Evolutionary conservation across 1,140 invertebrate species (phyloP).

Genomic region (Cheumatopsyche charites): DNA sequence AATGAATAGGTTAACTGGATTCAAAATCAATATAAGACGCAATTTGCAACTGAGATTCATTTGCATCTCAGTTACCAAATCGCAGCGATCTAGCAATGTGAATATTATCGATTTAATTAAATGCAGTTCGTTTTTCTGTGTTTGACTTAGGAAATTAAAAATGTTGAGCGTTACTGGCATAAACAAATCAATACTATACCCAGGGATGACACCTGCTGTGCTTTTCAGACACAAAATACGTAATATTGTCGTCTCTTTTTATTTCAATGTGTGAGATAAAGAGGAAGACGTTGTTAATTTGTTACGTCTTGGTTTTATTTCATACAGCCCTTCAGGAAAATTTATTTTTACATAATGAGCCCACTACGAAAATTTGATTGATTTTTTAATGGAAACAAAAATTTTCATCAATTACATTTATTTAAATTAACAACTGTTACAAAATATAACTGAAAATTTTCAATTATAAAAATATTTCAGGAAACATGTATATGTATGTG

Average conservation of each 20-base stretch:
- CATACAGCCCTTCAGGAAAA: neutral
- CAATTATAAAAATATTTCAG: too few relatives aligned
- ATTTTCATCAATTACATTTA: too few relatives aligned
- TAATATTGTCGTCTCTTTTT: neutral
- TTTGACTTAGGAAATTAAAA: neutral
- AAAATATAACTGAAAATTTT: too few relatives aligned
- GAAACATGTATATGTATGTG: too few relatives aligned
- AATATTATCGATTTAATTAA: too few relatives aligned
- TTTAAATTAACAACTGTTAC: too few relatives aligned
- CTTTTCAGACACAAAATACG: neutral
- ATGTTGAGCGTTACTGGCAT: slow-evolving; percentile 12
- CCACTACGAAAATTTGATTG: neutral
- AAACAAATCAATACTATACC: slow-evolving; percentile 35
- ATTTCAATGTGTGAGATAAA: neutral
- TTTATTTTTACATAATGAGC: neutral
- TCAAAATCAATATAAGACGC: too few relatives aligned
- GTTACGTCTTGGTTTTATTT: neutral
- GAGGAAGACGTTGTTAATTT: neutral
- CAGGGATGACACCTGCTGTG: slow-evolving; percentile 20
- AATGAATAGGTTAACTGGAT: too few relatives aligned
- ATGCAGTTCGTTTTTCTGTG: too few relatives aligned
- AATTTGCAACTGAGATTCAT: too few relatives aligned
- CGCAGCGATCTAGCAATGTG: too few relatives aligned
- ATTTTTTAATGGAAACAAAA: neutral
- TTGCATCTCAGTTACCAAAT: too few relatives aligned